Conservation (phyloP, 1,140 invertebrate species). For the Sitodiplosis mosellana region DNA sequence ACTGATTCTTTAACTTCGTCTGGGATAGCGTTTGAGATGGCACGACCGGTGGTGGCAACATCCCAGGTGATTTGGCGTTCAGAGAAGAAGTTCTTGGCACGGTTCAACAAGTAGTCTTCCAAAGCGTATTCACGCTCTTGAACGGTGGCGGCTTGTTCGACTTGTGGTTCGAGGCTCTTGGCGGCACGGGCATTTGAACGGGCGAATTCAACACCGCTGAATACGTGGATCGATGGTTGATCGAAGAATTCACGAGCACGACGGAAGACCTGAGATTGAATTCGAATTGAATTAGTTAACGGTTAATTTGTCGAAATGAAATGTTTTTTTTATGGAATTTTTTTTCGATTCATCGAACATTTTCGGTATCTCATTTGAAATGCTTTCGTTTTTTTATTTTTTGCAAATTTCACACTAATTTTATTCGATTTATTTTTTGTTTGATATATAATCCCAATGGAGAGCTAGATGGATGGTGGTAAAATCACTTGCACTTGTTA, state of each 20-base stretch:
- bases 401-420: no score
- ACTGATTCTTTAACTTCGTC: slow-evolving; percentile 33
- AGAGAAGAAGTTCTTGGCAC: slow-evolving; percentile 33
- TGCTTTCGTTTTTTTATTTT: no score
- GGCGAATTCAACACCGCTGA: slow-evolving; percentile 35
- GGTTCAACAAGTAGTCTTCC: slow-evolving; percentile 36
- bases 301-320: no score
- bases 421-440: no score
- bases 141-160: slow-evolving; percentile 29
- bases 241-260: slow-evolving; percentile 40
- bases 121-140: slow-evolving; percentile 35
- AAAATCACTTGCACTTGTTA: no score
- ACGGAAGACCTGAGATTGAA: slow-evolving; percentile 28
- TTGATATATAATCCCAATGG: no score
- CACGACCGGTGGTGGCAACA: slow-evolving; percentile 32
- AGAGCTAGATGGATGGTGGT: no score
- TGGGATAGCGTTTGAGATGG: slow-evolving; percentile 26
- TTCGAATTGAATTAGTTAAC: no score
- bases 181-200: slow-evolving; percentile 27
- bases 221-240: slow-evolving; percentile 33
- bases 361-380: no score
- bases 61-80: slow-evolving; percentile 35
- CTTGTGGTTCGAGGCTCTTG: slow-evolving; percentile 20
- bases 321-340: no score
- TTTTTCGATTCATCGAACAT: no score